A percentile compares a stretch with the other conserved stretches of the same genome.
These are phyloP conservation scores for Tenthredo scrophulariae DNA, from an alignment of 2,888 invertebrate species.

Conservation along the genomic window DNA sequence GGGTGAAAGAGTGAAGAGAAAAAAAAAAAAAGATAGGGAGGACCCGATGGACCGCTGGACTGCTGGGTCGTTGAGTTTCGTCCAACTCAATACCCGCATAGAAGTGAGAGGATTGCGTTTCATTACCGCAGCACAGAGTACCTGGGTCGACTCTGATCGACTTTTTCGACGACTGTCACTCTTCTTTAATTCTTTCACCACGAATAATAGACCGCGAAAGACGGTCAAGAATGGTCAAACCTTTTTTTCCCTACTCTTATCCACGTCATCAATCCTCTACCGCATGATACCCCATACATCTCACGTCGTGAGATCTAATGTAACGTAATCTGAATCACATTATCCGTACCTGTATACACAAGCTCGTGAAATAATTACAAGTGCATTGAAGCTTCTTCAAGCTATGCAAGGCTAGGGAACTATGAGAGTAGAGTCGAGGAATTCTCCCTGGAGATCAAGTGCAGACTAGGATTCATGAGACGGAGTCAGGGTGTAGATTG, in stretches of 20 bases:
- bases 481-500: not conserved
- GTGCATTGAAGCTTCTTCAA: not conserved
- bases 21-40: slow-evolving; percentile 7
- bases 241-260: slow-evolving; percentile 31
- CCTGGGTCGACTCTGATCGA: slow-evolving; percentile 47
- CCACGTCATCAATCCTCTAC: slow-evolving; percentile 25
- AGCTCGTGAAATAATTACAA: not conserved
- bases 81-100: slow-evolving; percentile 14
- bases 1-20: not conserved
- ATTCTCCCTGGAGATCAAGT: slow-evolving; percentile 5
- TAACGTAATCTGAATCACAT: slow-evolving; percentile 26
- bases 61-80: slow-evolving; percentile 32
- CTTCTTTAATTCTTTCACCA: slow-evolving; percentile 41
- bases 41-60: slow-evolving; percentile 26
- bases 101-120: slow-evolving; percentile 48
- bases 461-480: not conserved
- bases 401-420: not conserved
- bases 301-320: not conserved
- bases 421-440: slow-evolving; percentile 1
- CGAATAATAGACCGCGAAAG: slow-evolving; percentile 44
- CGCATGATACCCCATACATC: not conserved
- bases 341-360: not conserved
- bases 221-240: slow-evolving; percentile 17
- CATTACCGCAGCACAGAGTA: slow-evolving; percentile 36
- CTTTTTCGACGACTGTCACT: slow-evolving; percentile 49